These are phyloP conservation scores for Hormiphora californensis DNA, from an alignment of 37 sponge, comb jelly and placozoan species.

Conservation along the genomic window DNA sequence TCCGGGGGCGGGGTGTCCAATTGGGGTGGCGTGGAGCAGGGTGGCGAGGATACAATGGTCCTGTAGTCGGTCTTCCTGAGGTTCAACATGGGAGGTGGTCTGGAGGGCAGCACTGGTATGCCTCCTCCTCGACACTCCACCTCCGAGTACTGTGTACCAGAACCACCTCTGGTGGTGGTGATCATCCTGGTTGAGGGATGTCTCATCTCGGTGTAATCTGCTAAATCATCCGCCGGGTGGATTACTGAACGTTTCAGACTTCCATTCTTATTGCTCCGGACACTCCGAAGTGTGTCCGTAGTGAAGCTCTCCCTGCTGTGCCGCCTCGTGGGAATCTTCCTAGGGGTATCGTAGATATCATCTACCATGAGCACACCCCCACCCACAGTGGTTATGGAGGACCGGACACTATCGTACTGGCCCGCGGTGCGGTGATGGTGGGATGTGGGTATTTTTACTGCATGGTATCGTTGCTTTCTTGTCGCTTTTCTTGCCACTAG, in stretches of 20 bases:
- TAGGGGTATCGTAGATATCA: too few species aligned
- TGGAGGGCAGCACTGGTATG: background rate
- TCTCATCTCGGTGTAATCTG: constrained; percentile 1
- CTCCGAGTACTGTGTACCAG: background rate
- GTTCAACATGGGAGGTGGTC: too few species aligned
- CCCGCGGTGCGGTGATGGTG: too few species aligned
- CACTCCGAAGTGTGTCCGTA: too few species aligned
- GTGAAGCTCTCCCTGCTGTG: background rate
- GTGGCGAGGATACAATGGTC: too few species aligned
- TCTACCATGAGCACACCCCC: too few species aligned
- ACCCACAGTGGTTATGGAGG: too few species aligned
- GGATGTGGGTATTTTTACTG: too few species aligned
- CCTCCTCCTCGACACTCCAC: background rate
- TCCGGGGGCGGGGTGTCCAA: background rate
- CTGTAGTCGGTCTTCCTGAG: too few species aligned
- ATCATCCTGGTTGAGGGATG: too few species aligned
- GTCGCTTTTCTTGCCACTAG: background rate
- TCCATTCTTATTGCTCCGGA: background rate
- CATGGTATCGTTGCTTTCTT: background rate
- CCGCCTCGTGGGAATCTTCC: too few species aligned
- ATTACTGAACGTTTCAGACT: background rate
- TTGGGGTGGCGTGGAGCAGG: background rate
- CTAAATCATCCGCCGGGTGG: background rate
- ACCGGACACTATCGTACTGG: too few species aligned
- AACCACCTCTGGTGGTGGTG: background rate